These are phyloP conservation scores for Anticlea derivata DNA, from an alignment of 2,888 invertebrate species.

Conservation along the genomic window DNA sequence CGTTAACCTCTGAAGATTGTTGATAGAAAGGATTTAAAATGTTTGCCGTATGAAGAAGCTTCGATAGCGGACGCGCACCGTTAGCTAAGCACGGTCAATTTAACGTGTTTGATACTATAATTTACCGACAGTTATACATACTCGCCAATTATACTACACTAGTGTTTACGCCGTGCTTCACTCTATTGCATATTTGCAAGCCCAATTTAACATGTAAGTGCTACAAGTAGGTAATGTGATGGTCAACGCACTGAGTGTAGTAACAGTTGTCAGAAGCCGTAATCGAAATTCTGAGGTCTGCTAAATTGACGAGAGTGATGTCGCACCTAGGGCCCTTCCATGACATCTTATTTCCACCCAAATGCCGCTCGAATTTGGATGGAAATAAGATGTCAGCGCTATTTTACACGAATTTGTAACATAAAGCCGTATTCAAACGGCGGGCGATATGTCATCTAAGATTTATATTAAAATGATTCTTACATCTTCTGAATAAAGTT, in stretches of 20 bases:
- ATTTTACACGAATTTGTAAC: too few relatives aligned
- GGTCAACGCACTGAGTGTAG: not conserved
- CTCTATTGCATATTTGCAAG: constrained; percentile 35
- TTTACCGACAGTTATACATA: constrained; percentile 37
- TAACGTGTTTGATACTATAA: constrained; percentile 35
- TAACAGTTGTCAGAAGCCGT: too few relatives aligned
- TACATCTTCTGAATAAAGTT: too few relatives aligned
- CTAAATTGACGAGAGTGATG: too few relatives aligned
- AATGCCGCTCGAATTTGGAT: too few relatives aligned
- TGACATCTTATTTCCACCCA: too few relatives aligned
- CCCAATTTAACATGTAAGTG: constrained; percentile 32
- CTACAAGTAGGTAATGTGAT: constrained; percentile 1
- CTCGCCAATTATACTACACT: constrained; percentile 30
- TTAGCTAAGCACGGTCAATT: constrained; percentile 37
- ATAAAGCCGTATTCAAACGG: too few relatives aligned
- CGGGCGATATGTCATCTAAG: too few relatives aligned
- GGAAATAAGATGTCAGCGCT: too few relatives aligned
- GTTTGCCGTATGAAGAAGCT: constrained; percentile 17
- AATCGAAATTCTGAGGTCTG: too few relatives aligned
- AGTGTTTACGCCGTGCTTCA: constrained; percentile 15
- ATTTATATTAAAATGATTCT: too few relatives aligned
- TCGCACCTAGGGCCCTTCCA: too few relatives aligned
- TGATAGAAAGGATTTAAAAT: constrained; percentile 24
- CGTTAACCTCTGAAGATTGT: constrained; percentile 20
- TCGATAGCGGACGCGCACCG: constrained; percentile 35